Conservation (phyloP, 2,888 invertebrate genomes). For the Gryllus longicercus region DNA sequence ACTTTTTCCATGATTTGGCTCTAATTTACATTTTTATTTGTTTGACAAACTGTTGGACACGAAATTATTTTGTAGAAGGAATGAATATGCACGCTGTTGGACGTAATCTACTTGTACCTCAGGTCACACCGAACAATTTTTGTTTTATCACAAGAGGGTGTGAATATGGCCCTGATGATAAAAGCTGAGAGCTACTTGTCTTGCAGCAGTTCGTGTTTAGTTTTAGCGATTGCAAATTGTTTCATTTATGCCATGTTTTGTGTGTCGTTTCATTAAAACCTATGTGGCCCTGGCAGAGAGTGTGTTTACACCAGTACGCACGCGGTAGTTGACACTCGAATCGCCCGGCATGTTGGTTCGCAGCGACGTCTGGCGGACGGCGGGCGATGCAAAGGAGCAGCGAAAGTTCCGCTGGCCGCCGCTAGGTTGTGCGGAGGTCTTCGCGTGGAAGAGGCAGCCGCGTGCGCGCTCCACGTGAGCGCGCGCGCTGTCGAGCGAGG, state of each 20-base stretch:
- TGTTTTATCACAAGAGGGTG: background rate
- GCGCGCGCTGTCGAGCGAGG: too few relatives aligned
- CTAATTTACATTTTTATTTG: background rate
- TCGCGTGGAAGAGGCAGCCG: too few relatives aligned
- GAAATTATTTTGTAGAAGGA: background rate
- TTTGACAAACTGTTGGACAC: background rate
- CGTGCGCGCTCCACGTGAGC: too few relatives aligned
- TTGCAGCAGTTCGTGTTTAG: background rate
- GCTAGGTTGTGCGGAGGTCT: too few relatives aligned
- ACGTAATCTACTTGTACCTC: slow-evolving; percentile 8
- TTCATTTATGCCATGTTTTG: background rate
- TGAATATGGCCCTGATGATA: background rate
- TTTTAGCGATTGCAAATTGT: background rate
- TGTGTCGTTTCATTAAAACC: too few relatives aligned
- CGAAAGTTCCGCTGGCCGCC: too few relatives aligned
- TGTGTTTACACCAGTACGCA: too few relatives aligned
- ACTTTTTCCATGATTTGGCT: background rate
- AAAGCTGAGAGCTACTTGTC: background rate
- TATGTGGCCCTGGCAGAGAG: too few relatives aligned
- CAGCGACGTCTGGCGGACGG: too few relatives aligned
- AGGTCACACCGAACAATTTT: background rate
- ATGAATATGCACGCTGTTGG: background rate
- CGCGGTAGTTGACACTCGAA: too few relatives aligned
- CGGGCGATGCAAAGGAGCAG: too few relatives aligned
- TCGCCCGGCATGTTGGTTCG: too few relatives aligned